phyloP scores from a whole-genome alignment of 2,797 vertebrate genomes.

The Atherinosoma microstoma region DNA sequence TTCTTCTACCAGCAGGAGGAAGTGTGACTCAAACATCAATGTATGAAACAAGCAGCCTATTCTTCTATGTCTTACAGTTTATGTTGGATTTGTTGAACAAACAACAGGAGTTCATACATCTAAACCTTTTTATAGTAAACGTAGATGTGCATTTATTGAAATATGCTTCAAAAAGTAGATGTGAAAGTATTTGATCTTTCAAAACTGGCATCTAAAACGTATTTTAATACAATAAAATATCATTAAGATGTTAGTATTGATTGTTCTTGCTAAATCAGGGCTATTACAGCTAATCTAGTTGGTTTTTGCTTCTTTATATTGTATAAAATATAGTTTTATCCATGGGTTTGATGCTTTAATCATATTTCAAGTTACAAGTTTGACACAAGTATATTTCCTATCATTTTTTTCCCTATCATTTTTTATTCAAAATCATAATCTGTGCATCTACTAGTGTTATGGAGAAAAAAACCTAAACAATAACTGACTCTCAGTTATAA shows the following conservation, averaged over 20 bases:
- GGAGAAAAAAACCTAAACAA: background rate
- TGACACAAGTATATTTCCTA: background rate
- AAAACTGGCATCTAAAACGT: background rate
- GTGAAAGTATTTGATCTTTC: background rate
- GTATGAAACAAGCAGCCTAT: background rate
- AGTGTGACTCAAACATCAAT: slow-evolving; percentile 7
- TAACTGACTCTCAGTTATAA: background rate
- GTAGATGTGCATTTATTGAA: background rate
- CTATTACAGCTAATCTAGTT: background rate
- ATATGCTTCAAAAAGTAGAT: background rate
- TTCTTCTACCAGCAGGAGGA: slow-evolving; percentile 54
- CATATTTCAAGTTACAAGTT: background rate
- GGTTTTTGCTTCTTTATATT: background rate
- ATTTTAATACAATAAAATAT: background rate
- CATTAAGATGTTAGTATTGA: background rate
- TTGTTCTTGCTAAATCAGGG: background rate
- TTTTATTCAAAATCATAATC: too few relatives aligned
- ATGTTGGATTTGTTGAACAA: background rate
- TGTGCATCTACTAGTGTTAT: background rate
- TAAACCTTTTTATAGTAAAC: background rate
- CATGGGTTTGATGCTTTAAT: background rate
- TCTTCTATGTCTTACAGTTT: background rate
- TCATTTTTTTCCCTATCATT: background rate
- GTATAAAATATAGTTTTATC: background rate
- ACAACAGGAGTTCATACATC: background rate